These are phyloP conservation scores for Brachionus manjavacas DNA, from an alignment of 1,140 invertebrate genomes.

Conservation along the genomic window DNA sequence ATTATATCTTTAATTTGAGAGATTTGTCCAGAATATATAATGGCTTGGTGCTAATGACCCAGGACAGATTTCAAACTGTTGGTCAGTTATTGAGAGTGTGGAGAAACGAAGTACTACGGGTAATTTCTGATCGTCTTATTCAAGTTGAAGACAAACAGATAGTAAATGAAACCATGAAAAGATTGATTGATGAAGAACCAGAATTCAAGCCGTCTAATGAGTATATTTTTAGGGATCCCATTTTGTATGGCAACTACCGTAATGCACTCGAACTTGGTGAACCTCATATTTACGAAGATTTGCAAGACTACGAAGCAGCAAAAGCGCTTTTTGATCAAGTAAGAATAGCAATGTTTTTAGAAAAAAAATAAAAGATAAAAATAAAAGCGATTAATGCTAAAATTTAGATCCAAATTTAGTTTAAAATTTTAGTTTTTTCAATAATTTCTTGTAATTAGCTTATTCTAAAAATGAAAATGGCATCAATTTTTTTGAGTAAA, in stretches of 20 bases:
- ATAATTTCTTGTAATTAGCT: too few relatives aligned
- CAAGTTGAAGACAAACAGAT: slow-evolving; percentile 61
- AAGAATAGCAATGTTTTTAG: not conserved
- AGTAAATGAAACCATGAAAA: slow-evolving; percentile 41
- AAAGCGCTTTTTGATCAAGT: slow-evolving; percentile 74
- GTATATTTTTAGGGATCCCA: slow-evolving; percentile 70
- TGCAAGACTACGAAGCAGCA: slow-evolving; percentile 78
- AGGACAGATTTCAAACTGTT: slow-evolving; percentile 63
- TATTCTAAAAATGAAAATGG: too few relatives aligned
- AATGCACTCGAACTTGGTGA: slow-evolving; percentile 74
- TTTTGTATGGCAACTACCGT: slow-evolving; percentile 79
- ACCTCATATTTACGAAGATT: slow-evolving; percentile 75
- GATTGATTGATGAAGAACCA: slow-evolving; percentile 9
- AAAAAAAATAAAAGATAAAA: too few relatives aligned
- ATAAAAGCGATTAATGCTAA: too few relatives aligned
- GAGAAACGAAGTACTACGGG: slow-evolving; percentile 78
- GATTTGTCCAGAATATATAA: slow-evolving; percentile 76
- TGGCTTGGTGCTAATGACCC: slow-evolving; percentile 71
- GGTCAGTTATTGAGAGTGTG: slow-evolving; percentile 75
- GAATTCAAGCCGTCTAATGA: slow-evolving; percentile 54
- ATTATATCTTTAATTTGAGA: slow-evolving; percentile 86
- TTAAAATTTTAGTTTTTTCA: too few relatives aligned
- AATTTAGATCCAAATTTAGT: too few relatives aligned
- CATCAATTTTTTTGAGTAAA: too few relatives aligned
- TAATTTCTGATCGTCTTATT: slow-evolving; percentile 79